These are phyloP conservation scores for Caerostris darwini DNA, from an alignment of 1,140 invertebrate genomes.

Conservation along the genomic window DNA sequence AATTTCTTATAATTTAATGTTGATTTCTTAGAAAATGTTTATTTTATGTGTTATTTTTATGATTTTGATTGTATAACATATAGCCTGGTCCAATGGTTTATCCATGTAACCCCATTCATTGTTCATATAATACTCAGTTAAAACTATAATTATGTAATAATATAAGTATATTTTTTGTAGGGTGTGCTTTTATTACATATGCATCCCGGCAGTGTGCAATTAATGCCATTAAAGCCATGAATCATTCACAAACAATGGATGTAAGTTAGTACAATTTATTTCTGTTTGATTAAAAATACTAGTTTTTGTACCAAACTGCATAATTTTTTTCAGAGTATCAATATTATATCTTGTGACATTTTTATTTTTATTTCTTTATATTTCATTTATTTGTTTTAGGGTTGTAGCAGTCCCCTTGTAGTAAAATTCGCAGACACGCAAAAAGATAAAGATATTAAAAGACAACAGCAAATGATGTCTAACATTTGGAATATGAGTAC, in stretches of 20 bases:
- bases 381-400: conserved; percentile 83
- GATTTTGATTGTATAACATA: not conserved
- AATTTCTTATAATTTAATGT: not conserved
- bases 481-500: conserved; percentile 90
- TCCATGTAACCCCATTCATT: not conserved
- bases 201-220: conserved; percentile 97
- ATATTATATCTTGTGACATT: not conserved
- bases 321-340: not conserved
- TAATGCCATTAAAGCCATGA: conserved; percentile 97
- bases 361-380: not conserved
- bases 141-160: not conserved
- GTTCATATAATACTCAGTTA: not conserved
- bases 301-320: not conserved
- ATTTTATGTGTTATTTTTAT: not conserved
- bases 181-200: conserved; percentile 99
- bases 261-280: conserved; percentile 83
- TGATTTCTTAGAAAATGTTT: not conserved
- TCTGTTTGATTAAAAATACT: not conserved
- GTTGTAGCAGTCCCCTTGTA: conserved; percentile 97
- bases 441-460: conserved; percentile 98
- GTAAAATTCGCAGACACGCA: conserved; percentile 99
- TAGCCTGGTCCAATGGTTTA: no score
- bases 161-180: conserved; percentile 79
- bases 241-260: conserved; percentile 99
- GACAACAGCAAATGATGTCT: conserved; percentile 94